Evolutionary conservation across 2,888 invertebrate genomes (phyloP).

Genomic region (Cephus runcator): DNA sequence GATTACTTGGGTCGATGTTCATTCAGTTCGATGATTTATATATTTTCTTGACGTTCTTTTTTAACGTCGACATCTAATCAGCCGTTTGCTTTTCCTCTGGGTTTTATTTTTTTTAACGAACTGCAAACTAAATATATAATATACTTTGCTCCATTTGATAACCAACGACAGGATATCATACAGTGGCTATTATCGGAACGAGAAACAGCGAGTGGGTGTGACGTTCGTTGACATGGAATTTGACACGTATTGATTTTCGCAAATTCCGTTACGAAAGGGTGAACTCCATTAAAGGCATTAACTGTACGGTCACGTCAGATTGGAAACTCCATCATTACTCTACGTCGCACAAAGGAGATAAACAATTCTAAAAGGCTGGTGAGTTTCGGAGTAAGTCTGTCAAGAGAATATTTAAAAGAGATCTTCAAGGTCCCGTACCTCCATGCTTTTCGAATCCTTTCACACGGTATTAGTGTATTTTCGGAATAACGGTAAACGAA

Average conservation of each 20-base stretch:
- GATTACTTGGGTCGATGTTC: background rate
- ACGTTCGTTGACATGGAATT: background rate
- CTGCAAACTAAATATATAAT: background rate
- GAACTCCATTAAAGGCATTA: background rate
- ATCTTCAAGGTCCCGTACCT: background rate
- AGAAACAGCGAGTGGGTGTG: background rate
- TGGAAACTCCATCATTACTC: background rate
- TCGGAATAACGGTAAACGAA: background rate
- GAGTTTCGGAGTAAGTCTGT: background rate
- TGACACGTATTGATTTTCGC: background rate
- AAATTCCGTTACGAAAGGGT: background rate
- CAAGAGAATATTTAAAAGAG: background rate
- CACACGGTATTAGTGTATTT: background rate
- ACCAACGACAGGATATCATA: background rate
- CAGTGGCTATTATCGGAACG: background rate
- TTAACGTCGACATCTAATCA: background rate
- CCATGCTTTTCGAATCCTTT: background rate
- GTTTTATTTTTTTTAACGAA: background rate
- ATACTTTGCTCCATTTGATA: background rate
- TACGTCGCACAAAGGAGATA: background rate
- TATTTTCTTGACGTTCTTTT: background rate
- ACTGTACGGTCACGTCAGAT: background rate
- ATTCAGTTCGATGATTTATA: background rate
- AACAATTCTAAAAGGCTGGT: background rate
- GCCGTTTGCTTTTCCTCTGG: background rate